Base-by-base conservation (phyloP, 2,113 vertebrate species). In the Uria lomvia region DNA sequence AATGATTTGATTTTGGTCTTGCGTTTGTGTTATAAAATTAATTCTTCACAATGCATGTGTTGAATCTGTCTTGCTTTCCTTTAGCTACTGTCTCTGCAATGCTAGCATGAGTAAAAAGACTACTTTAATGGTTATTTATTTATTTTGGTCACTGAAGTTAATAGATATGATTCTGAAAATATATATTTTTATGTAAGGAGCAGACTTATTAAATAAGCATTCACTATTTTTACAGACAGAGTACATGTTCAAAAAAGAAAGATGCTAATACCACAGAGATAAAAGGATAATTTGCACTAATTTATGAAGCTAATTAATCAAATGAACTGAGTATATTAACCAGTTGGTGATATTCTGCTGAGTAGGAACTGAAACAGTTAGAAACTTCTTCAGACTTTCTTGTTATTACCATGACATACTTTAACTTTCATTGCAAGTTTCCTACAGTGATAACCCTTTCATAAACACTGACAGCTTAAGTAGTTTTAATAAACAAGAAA, bases 291-390 rank as follows among this genome's bases (percentile, higher is more conserved):
- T 97, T 95, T 94, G 53, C 65, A 59, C 73, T 94, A 93, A 92
- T 94, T 96, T 95, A 84, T 89, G 86, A 73, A 87, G 76, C 76
- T 95, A 94, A 97, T 95, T 97, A 93, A 92, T 94, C 76, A 94
- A 94, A 94, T 96, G 80, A 92, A 86, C 65, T 32, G 83, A 95
- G 56, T 92, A 24, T 89, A 91, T 95, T 94, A 94, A 94, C 73
- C 65, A 87, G 73, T 95, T 81, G 86, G 86, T 86, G 56, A 94
- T 92, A 78, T 68, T 95, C 86, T 94, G 53, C 89, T 92, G 66
- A 94, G 86, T 52, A 89, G 83, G 85, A 95, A 68, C 77, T 87
- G 68, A 86, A 96, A 86, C 47, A 77, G 40, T 88, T 86, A 93
- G 82, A 70, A 92, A 90, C 67, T 83, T 82, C 27, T 63, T 93